Conservation (phyloP, 2,888 invertebrate genomes). For the Ischnus inquisitorius region DNA sequence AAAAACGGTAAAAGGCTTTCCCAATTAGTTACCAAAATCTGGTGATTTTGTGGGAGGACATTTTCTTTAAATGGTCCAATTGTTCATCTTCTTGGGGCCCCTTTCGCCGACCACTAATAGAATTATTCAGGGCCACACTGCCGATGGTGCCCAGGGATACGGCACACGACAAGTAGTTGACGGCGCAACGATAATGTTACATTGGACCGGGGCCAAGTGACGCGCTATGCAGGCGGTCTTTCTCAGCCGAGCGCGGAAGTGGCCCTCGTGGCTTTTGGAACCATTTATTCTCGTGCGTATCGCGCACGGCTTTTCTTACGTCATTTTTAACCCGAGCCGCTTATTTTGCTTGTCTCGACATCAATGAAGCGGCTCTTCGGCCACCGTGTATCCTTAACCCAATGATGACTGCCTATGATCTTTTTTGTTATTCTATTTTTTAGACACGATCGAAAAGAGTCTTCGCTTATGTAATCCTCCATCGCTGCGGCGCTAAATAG, state of each 20-base stretch:
- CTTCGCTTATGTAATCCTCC: background rate
- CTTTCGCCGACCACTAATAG: constrained; percentile 27
- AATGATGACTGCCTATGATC: background rate
- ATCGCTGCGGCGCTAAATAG: background rate
- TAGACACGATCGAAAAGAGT: background rate
- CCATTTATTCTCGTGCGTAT: constrained; percentile 50
- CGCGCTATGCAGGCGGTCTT: constrained; percentile 40
- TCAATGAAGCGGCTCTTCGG: background rate
- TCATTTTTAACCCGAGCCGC: background rate
- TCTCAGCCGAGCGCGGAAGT: constrained; percentile 52
- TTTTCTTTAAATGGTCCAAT: background rate
- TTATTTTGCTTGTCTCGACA: background rate
- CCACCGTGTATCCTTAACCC: background rate
- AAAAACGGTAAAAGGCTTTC: background rate
- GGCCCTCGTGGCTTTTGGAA: constrained; percentile 46
- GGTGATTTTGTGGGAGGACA: background rate
- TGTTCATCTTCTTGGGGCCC: constrained; percentile 18
- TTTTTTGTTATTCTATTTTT: background rate
- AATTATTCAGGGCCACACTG: constrained; percentile 52
- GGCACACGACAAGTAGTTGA: constrained; percentile 48
- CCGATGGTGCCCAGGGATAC: constrained; percentile 55
- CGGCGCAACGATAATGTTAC: constrained; percentile 65
- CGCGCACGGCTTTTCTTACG: background rate
- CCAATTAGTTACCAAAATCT: background rate
- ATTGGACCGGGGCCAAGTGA: constrained; percentile 66